Percentiles rank a stretch among this genome's conserved stretches.
These are phyloP conservation scores for Cyclura pinguis DNA, from an alignment of 2,797 vertebrate species.

Conservation along the genomic window DNA sequence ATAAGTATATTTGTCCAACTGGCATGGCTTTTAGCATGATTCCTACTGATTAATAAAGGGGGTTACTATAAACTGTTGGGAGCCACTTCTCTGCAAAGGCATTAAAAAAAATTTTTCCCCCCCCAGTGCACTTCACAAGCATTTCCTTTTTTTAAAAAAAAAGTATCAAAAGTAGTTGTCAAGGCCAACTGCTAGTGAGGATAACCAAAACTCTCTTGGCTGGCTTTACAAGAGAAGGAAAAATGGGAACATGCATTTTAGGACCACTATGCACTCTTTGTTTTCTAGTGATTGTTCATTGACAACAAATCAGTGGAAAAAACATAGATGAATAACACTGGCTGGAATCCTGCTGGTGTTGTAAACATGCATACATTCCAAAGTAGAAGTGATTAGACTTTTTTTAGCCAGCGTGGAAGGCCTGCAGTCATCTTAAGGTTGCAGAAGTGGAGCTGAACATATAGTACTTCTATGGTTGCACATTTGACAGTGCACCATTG, in stretches of 20 bases:
- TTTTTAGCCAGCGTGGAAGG: no score
- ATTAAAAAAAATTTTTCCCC: not conserved
- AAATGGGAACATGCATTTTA: not conserved
- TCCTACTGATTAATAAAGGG: slow-evolving; percentile 57
- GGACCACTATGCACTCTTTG: not conserved
- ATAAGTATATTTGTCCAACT: slow-evolving; percentile 30
- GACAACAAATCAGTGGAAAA: not conserved
- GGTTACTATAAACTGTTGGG: slow-evolving; percentile 26
- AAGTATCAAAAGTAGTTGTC: not conserved
- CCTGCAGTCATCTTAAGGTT: no score
- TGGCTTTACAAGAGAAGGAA: not conserved
- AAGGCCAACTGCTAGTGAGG: slow-evolving; percentile 21
- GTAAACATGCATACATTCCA: no score
- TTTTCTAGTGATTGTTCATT: not conserved
- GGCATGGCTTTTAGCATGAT: slow-evolving; percentile 39
- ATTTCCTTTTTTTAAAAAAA: not conserved
- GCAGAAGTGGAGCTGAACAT: no score
- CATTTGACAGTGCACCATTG: no score
- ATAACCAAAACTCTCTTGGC: not conserved
- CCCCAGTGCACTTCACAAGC: not conserved
- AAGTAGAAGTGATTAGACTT: no score
- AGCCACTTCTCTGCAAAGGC: slow-evolving; percentile 22
- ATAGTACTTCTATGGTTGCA: no score
- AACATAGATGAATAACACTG: not conserved
- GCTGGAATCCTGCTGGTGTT: no score